Percentiles rank a stretch among this genome's conserved stretches.
phyloP scores from a whole-genome alignment of 2,888 invertebrate genomes.

The Daptonema setosum region DNA sequence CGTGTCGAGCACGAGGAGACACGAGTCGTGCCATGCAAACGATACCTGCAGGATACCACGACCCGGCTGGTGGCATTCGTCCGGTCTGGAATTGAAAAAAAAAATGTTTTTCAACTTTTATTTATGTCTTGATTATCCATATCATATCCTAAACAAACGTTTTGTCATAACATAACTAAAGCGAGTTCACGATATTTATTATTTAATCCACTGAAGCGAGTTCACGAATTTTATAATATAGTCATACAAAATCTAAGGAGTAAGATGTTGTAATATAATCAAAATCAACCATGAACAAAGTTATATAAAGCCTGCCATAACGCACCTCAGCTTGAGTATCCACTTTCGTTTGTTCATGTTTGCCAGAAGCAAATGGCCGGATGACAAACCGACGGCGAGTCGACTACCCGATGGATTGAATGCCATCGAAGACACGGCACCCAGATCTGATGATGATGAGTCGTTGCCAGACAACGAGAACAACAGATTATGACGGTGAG shows the following conservation, averaged over 20 bases:
- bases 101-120: not conserved
- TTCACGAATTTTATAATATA: no score
- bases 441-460: conserved; percentile 42
- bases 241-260: no score
- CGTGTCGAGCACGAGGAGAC: conserved; percentile 14
- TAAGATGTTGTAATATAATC: no score
- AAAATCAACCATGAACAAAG: no score
- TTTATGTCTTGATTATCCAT: no score
- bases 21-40: conserved; percentile 46
- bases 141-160: no score
- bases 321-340: not conserved
- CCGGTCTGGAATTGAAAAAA: conserved; percentile 5
- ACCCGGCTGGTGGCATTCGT: conserved; percentile 58
- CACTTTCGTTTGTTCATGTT: not conserved
- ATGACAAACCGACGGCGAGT: not conserved
- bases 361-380: not conserved
- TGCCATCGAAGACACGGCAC: not conserved
- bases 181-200: no score
- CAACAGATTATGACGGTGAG: no score
- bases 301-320: no score
- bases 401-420: not conserved
- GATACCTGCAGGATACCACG: conserved; percentile 55
- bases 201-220: no score
- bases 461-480: no score
- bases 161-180: no score